phyloP scores from a whole-genome alignment of 2,888 invertebrate species.

The Lasioglossum leucozonium region DNA sequence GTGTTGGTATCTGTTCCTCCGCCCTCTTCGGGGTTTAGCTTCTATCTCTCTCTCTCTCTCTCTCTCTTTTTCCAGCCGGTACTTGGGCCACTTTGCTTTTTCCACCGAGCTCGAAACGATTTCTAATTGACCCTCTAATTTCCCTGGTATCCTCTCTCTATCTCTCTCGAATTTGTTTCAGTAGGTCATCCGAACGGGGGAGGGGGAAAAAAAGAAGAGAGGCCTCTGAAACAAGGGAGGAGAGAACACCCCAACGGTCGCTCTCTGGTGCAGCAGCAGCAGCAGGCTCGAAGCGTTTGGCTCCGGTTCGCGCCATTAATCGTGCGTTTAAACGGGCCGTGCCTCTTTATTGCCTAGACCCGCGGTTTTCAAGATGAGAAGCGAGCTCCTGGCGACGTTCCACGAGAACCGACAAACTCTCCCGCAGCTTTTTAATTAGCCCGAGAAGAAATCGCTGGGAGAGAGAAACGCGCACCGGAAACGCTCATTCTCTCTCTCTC shows the following conservation, averaged over 20 bases:
- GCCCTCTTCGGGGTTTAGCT: constrained; percentile 60
- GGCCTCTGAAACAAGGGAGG: background rate
- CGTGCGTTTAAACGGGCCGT: constrained; percentile 34
- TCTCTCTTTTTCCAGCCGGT: background rate
- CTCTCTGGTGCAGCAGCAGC: background rate
- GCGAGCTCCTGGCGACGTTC: constrained; percentile 53
- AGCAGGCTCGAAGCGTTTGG: constrained; percentile 20
- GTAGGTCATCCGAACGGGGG: constrained; percentile 35
- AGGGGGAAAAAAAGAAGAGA: background rate
- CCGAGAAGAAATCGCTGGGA: constrained; percentile 40
- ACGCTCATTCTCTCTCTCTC: background rate
- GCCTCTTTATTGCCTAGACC: constrained; percentile 35
- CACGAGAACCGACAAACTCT: constrained; percentile 28
- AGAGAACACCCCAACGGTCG: background rate
- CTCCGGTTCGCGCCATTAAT: constrained; percentile 41
- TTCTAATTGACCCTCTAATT: constrained; percentile 66
- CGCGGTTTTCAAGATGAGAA: constrained; percentile 44
- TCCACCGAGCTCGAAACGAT: constrained; percentile 35
- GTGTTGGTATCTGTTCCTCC: constrained; percentile 68
- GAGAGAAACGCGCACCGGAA: background rate
- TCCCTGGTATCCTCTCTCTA: constrained; percentile 5
- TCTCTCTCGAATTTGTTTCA: constrained; percentile 27
- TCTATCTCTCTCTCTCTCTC: constrained; percentile 6
- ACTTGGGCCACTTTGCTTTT: constrained; percentile 46
- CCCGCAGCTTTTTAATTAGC: constrained; percentile 54